Evolutionary conservation across 1,140 invertebrate genomes (phyloP), one percentile per base, ranked within the genome.

Genomic region (Pogonus chalceus): DNA sequence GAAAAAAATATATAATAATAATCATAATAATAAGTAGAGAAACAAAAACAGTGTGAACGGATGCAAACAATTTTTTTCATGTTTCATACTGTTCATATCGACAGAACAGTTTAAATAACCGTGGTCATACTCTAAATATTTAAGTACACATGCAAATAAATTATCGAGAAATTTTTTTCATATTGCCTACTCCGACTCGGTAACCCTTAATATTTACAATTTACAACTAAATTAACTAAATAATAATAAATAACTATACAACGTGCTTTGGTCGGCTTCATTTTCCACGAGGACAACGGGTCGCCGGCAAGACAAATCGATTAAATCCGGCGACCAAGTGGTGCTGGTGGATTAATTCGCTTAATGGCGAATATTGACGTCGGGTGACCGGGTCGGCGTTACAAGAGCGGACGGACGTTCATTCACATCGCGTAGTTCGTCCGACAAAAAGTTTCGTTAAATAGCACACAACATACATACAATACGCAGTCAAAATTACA

Each of bases 131-230:
- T n/a, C n/a, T n/a, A n/a, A n/a, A n/a, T n/a, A n/a, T n/a, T 43
- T 56, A 53, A 58, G 23, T 60, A 58, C 58, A 51, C 58, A 61
- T 60, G 54, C 55, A 61, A 60, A 64, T 55, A 61, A 59, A 55
- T 58, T 57, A 58, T 37, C 31, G 37, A n/a, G n/a, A 16, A 43
- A 43, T 43, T 43, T 18, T 4, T 43, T 16, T 43, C n/a, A 43
- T 10, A 16, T 43, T 18, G 18, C 37, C 37, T 16, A 16, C 18
- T 43, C 57, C 59, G 59, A 54, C 49, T 54, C 56, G 55, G 49
- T 51, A 52, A n/a, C n/a, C 55, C 50, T 23, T 35, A 54, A 49
- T 35, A 53, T 47, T 53, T 31, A 20, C 37, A 49, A 56, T 52
- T n/a, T 54, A 61, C 57, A 59, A 64, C 59, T 62, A 63, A 62